Base-by-base conservation (phyloP, 1,140 invertebrate genomes). In the Cepaea nemoralis region DNA sequence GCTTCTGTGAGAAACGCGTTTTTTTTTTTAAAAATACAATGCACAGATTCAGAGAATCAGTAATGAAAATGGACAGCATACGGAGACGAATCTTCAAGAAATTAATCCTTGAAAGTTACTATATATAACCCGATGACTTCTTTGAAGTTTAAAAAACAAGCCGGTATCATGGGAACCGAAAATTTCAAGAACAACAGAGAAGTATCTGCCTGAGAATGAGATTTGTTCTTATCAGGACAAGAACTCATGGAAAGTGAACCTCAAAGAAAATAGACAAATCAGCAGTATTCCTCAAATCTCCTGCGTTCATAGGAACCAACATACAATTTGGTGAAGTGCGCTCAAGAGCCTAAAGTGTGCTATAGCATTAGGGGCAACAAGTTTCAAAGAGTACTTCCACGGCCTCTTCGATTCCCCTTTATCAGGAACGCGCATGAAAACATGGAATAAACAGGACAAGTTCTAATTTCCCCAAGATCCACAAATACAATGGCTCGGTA, bases 201-300 rank as follows among this genome's bases (percentile, higher is more conserved):
- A 63, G 59, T 63, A 63, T 63, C 33, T 63, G 10, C 27, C 59
- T 63, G 6, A 63, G 27, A 63, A 6, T 31, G 1, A 63, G 33
- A 63, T 31, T 55, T 55, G 10, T 63, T n/a, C 59, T 63, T 63
- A 63, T 63, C 59, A 63, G 16, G 27, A 63, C 59, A 31, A 63
- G 59, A 63, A 63, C n/a, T 31, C 2, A 31, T 31, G 59, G 59
- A 63, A 63, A 63, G n/a, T 63, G 59, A 63, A 63, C 59, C 59
- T 63, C 59, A 63, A 63, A 63, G 59, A 63, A 31, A 63, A 31
- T 31, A n/a, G 10, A 27, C 27, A 63, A 63, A 63, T 27, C 59
- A 63, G 3, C 27, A n/a, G 33, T 31, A 63, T 63, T 63, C 59
- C 59, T 31, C 59, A 1, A 31, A 31, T 63, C 27, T 10, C 59